Percentiles rank a stretch among this genome's conserved stretches.
These are phyloP conservation scores for Lasioglossum oenotherae DNA, from an alignment of 2,888 invertebrate species.

Conservation along the genomic window DNA sequence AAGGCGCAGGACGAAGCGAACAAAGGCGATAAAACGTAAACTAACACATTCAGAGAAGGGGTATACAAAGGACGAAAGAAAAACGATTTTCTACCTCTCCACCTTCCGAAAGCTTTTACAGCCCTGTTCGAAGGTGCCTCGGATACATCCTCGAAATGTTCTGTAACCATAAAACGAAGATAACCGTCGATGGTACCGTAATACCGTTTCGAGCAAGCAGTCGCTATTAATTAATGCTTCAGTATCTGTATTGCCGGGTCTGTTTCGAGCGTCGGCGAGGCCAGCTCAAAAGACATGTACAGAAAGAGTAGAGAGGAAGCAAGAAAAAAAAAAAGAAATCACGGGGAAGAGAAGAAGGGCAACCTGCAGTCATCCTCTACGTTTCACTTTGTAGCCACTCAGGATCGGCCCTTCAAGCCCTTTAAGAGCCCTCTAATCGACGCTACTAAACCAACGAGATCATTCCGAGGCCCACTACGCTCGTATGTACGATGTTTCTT, in stretches of 20 bases:
- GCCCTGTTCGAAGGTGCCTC: constrained; percentile 41
- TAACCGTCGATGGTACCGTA: constrained; percentile 61
- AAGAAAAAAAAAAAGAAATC: constrained; percentile 13
- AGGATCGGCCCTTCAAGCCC: constrained; percentile 68
- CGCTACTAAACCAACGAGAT: constrained; percentile 76
- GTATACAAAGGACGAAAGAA: neutral
- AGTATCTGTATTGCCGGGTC: constrained; percentile 75
- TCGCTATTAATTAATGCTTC: constrained; percentile 82
- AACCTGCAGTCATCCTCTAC: constrained; percentile 30
- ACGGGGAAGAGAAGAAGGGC: neutral
- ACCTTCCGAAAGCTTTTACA: constrained; percentile 55
- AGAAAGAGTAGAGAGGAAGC: neutral
- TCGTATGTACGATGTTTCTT: constrained; percentile 56
- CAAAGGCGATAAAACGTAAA: constrained; percentile 4
- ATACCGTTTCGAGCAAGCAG: constrained; percentile 74
- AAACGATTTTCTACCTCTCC: constrained; percentile 34
- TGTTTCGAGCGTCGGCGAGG: constrained; percentile 45
- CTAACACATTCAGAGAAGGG: neutral
- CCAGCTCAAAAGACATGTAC: constrained; percentile 22
- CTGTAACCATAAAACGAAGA: constrained; percentile 67
- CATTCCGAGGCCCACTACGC: constrained; percentile 53
- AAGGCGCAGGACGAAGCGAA: neutral
- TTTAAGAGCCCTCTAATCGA: constrained; percentile 80
- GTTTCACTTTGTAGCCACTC: constrained; percentile 75
- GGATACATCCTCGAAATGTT: constrained; percentile 63